A percentile compares a stretch with the other conserved stretches of the same genome.
Evolutionary conservation across 2,888 invertebrate species (phyloP).

Genomic region (Dione juno): DNA sequence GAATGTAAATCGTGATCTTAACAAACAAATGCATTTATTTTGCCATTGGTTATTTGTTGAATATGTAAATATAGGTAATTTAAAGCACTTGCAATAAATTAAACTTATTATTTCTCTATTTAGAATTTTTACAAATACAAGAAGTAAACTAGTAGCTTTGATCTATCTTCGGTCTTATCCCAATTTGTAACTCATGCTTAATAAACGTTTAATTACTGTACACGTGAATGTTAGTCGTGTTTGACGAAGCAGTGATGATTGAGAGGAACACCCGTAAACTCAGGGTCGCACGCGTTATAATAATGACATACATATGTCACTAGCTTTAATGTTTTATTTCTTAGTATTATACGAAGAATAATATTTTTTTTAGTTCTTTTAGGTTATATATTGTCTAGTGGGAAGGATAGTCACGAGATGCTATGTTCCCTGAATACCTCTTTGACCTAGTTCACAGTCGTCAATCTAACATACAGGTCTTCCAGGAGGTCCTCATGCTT

Average conservation of each 20-base stretch:
- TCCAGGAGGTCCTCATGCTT: too few species aligned
- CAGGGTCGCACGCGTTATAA: slow-evolving; percentile 61
- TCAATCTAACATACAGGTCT: too few species aligned
- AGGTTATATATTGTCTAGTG: too few species aligned
- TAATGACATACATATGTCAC: slow-evolving; percentile 66
- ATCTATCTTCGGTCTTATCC: slow-evolving; percentile 4
- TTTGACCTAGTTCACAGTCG: too few species aligned
- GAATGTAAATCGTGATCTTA: slow-evolving; percentile 16
- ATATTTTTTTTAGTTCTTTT: not conserved
- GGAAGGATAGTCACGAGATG: too few species aligned
- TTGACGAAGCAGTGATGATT: slow-evolving; percentile 65
- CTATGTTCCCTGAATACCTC: too few species aligned
- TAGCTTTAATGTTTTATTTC: not conserved
- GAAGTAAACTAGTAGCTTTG: not conserved
- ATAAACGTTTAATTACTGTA: slow-evolving; percentile 39
- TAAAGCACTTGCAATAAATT: not conserved
- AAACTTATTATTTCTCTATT: not conserved
- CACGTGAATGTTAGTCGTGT: slow-evolving; percentile 51
- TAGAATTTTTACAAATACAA: not conserved
- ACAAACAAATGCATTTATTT: slow-evolving; percentile 5
- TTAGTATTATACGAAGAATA: not conserved
- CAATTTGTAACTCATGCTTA: slow-evolving; percentile 38
- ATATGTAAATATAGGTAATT: not conserved
- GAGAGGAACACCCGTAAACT: slow-evolving; percentile 63
- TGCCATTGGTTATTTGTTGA: slow-evolving; percentile 1